Evolutionary conservation across 37 sponge, comb jelly and placozoan species (phyloP), one percentile per base, ranked within the genome.

Genomic region (Lycopodina hypogea): DNA sequence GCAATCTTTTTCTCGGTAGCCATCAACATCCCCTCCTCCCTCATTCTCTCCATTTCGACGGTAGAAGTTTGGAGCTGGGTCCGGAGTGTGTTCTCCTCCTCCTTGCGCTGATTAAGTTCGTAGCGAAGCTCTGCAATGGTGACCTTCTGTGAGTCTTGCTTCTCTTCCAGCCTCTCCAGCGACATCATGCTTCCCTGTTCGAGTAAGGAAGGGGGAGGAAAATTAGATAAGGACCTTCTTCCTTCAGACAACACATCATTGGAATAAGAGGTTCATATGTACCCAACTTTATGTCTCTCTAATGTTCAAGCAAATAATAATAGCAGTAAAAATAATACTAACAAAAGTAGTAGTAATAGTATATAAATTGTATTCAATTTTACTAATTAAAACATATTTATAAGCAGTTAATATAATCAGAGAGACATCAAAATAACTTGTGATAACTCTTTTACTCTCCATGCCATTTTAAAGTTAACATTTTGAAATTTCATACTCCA

Each of bases 121-220:
- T 79, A 83, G 42, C 83, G 79, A 26, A 88, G 30, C 3, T 75
- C 73, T 29, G 69, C 33, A 51, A 52, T 56, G 32, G 38, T 69
- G 29, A 64, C 55, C 26, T 68, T 48, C 41, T 74, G 55, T 14
- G 76, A 50, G 11, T 81, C 70, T 55, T 57, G 35, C 55, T 87
- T 75, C 38, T 59, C 35, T 21, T 61, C 37, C 51, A 79, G 37
- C 11, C 14, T 33, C 37, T 76, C 77, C 45, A 37, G 18, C 2
- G 75, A 24, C 41, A 52, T 18, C 32, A 69, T 63, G 39, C 71
- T 65, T 23, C 51, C 55, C 87, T 87, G 36, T 28, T n/a, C 21
- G n/a, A 28, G 29, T 12, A 9, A 45, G 33, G 35, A 24, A 33
- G 45, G 42, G 42, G 42, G 37, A 40, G 42, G 22, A 40, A 9